Base-by-base conservation (phyloP, 2,113 vertebrate species). In the Gnathonemus longibarbis region DNA sequence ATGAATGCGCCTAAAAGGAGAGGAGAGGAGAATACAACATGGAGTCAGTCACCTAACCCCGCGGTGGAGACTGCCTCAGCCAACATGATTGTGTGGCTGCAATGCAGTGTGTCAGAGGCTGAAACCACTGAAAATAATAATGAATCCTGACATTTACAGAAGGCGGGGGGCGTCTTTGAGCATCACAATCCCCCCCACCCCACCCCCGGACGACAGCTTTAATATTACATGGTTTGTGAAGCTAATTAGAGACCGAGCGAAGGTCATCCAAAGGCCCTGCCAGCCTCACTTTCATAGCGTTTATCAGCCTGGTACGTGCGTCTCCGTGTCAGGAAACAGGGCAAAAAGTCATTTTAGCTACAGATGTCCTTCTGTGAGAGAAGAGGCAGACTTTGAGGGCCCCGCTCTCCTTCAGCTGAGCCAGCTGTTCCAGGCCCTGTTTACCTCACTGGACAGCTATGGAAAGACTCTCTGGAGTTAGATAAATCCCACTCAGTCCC, bases 1-100 rank as follows among this genome's bases (percentile, higher is more conserved):
- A 99, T 99, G 92, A 99, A 99, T 15, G 98, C 98, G 90, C 98
- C 98, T 98, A 88, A 1, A 70, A 88, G 31, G 48, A 24, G 48
- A 62, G 31, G 83, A 66, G 0, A 46, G 45, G 42, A 88, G 9
- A 35, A 11, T 84, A 10, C 31, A 58, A 88, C 62, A 90, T 17
- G 80, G 42, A 84, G 39, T 77, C 31, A 66, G 62, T 39, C 77
- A 83, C 77, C 15, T 8, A n/a, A 62, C 21, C 24, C 2, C 17
- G 3, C 21, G 24, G 24, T 10, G 2, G 62, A 66, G 62, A 5
- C 62, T 3, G 8, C 2, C 2, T 3, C 4, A 4, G 31, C 70
- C 11, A 77, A 15, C 70, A 1, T 39, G 70, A 31, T 39, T 1
- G 31, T 77, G 27, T 77, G 15, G 11, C 15, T 39, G 39, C 31